Evolutionary conservation across 2,797 vertebrate species (phyloP).

Genomic region (Protonibea diacanthus): DNA sequence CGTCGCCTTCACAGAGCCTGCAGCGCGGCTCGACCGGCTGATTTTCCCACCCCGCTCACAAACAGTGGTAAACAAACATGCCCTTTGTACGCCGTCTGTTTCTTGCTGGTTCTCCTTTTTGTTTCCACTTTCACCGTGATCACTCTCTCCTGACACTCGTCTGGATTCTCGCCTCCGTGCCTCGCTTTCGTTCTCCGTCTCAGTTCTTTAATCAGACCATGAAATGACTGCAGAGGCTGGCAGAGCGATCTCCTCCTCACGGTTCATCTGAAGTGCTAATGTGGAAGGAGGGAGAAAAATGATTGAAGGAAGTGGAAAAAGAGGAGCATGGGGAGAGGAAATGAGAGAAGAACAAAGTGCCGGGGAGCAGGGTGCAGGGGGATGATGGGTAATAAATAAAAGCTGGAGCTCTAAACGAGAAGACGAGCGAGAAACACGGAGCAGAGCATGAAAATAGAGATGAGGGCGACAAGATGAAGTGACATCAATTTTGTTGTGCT

Average conservation of each 20-base stretch:
- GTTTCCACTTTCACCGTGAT: slow-evolving; percentile 6
- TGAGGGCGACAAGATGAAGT: slow-evolving; percentile 16
- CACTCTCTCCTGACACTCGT: neutral
- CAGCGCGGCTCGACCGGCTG: no score
- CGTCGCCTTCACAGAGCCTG: neutral
- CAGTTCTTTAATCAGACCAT: slow-evolving; percentile 63
- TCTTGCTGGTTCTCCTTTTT: slow-evolving; percentile 18
- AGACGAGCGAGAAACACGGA: neutral
- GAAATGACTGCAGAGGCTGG: slow-evolving; percentile 59
- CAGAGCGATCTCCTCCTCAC: slow-evolving; percentile 34
- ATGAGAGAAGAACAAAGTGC: slow-evolving; percentile 2
- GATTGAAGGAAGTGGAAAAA: slow-evolving; percentile 18
- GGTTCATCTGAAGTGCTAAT: slow-evolving; percentile 55
- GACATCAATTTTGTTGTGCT: slow-evolving; percentile 1
- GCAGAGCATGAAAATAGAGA: neutral
- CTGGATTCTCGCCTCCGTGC: neutral
- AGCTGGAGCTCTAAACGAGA: slow-evolving; percentile 17
- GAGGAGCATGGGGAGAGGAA: slow-evolving; percentile 2
- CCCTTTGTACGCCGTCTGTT: slow-evolving; percentile 26
- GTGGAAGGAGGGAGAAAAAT: slow-evolving; percentile 28
- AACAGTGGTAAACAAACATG: slow-evolving; percentile 53
- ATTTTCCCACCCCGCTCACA: slow-evolving; percentile 14
- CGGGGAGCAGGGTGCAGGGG: neutral
- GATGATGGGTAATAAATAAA: slow-evolving; percentile 23
- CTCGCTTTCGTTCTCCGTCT: slow-evolving; percentile 9